Base-by-base conservation (phyloP, 2,888 invertebrate genomes). In the Dicyrtoma fusca region DNA sequence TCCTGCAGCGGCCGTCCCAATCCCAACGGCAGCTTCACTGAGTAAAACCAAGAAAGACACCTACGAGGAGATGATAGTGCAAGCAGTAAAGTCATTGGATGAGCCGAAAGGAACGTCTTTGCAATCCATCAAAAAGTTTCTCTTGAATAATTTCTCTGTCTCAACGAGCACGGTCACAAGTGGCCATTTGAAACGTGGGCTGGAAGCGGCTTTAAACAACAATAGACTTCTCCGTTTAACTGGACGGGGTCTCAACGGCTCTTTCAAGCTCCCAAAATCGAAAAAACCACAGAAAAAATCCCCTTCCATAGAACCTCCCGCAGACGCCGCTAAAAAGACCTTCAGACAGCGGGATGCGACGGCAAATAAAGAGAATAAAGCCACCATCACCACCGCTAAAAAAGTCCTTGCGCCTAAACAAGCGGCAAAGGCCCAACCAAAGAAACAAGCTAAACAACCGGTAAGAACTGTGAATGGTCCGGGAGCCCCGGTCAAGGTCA, bases 81-180 rank as follows among this genome's bases (percentile, higher is more conserved):
- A 23, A 10, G 47, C 63, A 21, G 25, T 47, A 14, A 21, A 11
- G 3, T 21, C 1, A 45, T 23, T 63, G 17, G 23, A 47, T 63
- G 63, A 63, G 0, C 45, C 11, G 1, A 63, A 63, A 44, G 63
- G 63, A 19, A 47, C 63, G 4, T 63, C 63, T 2, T 8, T 47
- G 13, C 45, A 47, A 45, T 19, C 63, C 3, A 63, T 63, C 23
- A 47, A 63, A 25, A 63, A 63, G 45, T 44, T 17, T 6, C 45
- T 63, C 21, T 23, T 4, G 1, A 63, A 45, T n/a, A 63, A 23
- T 47, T 47, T 44, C 8, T 47, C 47, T 6, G 25, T 14, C 8
- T 21, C 2, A 11, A n/a, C 23, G 11, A 23, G 3, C 4, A 6
- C 13, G 1, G 14, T 1, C 1, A 23, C 14, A 14, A 47, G 21